Evolutionary conservation across 2,888 invertebrate genomes (phyloP).

Genomic region (Tachystola acroxantha): DNA sequence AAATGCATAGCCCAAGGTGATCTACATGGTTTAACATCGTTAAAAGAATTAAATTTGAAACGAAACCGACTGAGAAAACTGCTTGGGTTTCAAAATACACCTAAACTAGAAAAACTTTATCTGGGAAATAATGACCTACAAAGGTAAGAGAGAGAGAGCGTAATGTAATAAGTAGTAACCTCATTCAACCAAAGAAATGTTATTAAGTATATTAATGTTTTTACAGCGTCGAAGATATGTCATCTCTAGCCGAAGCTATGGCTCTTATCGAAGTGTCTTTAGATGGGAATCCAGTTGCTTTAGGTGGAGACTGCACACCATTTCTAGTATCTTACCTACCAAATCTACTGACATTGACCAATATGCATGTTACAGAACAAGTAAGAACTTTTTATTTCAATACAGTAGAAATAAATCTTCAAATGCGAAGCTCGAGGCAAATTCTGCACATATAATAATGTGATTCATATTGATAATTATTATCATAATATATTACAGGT

Average conservation of each 20-base stretch:
- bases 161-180: no score
- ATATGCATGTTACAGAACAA: conserved; percentile 89
- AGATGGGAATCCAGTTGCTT: conserved; percentile 90
- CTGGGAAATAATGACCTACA: conserved; percentile 89
- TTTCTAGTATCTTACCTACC: conserved; percentile 90
- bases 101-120: conserved; percentile 87
- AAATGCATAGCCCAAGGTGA: conserved; percentile 86
- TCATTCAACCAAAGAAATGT: no score
- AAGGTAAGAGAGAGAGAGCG: no score
- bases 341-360: conserved; percentile 83
- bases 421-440: no score
- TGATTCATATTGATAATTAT: no score
- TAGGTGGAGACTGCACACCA: conserved; percentile 89
- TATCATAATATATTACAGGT: conserved; percentile 67
- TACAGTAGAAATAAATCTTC: no score
- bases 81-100: conserved; percentile 87
- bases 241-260: conserved; percentile 86
- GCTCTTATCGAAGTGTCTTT: conserved; percentile 90
- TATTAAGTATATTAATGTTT: conserved; percentile 12
- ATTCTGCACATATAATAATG: no score
- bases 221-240: conserved; percentile 90
- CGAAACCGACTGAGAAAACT: conserved; percentile 90
- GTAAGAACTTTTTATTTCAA: conserved; percentile 31
- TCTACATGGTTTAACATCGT: conserved; percentile 85
- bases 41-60: conserved; percentile 93